phyloP scores from a whole-genome alignment of 1,140 invertebrate species.

The Meteorus sp. region DNA sequence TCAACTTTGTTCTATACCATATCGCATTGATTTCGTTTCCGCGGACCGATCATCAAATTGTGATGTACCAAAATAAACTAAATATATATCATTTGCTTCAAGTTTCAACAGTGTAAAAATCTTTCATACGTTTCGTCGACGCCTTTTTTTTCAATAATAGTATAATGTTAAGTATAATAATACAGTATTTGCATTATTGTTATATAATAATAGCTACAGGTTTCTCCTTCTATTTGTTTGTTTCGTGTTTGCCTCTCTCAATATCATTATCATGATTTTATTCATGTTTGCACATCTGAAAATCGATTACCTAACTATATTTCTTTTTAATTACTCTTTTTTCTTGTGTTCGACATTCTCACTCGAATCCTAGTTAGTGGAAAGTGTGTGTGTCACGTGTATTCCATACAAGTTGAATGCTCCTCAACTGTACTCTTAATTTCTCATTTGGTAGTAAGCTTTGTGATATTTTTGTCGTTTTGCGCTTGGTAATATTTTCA shows the following conservation, averaged over 20 bases:
- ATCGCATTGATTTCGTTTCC: not conserved
- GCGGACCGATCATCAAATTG: slow-evolving; percentile 52
- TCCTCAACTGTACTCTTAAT: slow-evolving; percentile 24
- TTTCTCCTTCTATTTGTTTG: no score
- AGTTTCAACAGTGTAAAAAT: slow-evolving; percentile 60
- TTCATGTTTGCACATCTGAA: not conserved
- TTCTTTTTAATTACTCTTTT: slow-evolving; percentile 24
- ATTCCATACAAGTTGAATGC: not conserved
- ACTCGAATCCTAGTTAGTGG: not conserved
- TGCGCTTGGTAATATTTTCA: slow-evolving; percentile 9
- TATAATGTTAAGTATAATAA: slow-evolving; percentile 56
- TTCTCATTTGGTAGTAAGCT: slow-evolving; percentile 57
- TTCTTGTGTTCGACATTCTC: not conserved
- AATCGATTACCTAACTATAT: slow-evolving; percentile 51
- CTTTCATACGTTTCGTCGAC: slow-evolving; percentile 45
- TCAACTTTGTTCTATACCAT: not conserved
- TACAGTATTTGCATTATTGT: slow-evolving; percentile 56
- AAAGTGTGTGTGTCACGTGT: slow-evolving; percentile 16
- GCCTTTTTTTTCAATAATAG: slow-evolving; percentile 46
- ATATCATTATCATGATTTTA: no score
- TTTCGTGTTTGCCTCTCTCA: no score
- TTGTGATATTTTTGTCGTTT: no score
- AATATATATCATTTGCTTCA: slow-evolving; percentile 61
- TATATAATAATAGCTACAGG: slow-evolving; percentile 57
- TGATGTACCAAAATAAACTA: slow-evolving; percentile 61